These are phyloP conservation scores for Grallaria varia DNA, from an alignment of 2,113 vertebrate species.

Conservation along the genomic window DNA sequence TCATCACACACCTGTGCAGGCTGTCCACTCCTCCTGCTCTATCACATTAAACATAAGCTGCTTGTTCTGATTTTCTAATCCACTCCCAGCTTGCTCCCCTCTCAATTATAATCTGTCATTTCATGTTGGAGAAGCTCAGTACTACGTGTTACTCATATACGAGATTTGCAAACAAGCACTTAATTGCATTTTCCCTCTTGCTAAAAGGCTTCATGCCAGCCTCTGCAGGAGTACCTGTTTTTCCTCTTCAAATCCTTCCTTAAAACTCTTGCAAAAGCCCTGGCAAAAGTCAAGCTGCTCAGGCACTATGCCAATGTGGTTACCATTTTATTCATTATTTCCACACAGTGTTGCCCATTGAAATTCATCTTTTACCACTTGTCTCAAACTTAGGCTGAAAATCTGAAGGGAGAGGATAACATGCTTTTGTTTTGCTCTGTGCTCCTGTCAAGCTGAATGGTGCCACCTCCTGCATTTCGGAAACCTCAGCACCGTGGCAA, in stretches of 20 bases:
- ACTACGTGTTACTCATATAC: background rate
- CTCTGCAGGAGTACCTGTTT: background rate
- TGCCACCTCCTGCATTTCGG: background rate
- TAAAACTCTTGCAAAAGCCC: background rate
- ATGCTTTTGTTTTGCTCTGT: background rate
- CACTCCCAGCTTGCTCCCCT: background rate
- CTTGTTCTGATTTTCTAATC: background rate
- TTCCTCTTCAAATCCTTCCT: background rate
- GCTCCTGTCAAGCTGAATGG: background rate
- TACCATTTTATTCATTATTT: background rate
- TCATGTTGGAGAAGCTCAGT: background rate
- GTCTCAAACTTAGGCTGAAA: background rate
- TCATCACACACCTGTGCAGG: rapidly evolving
- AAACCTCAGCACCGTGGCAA: background rate
- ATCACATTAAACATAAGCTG: background rate
- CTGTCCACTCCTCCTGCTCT: background rate
- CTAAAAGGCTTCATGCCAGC: background rate
- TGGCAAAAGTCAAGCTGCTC: background rate
- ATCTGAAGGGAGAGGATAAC: background rate
- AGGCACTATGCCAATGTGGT: background rate
- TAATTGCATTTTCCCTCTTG: background rate
- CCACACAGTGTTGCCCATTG: background rate
- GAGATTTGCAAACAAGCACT: background rate
- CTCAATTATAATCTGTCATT: background rate
- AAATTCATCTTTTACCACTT: background rate